Conservation (phyloP, 2,113 vertebrate species). For the Microcebus jonahi region DNA sequence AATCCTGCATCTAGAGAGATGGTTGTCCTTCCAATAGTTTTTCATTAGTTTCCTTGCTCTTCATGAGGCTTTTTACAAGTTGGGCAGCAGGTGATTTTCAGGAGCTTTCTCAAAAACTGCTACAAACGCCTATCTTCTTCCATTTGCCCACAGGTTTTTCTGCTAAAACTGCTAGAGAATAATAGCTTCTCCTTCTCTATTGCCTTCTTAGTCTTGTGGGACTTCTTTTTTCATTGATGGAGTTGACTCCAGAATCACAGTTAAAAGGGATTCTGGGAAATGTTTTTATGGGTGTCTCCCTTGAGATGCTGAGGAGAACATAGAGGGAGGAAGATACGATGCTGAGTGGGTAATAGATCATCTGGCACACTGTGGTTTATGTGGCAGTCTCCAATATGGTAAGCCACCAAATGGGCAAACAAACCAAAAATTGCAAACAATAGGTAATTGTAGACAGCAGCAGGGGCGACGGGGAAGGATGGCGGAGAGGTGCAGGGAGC, state of each 20-base stretch:
- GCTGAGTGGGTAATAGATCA: not conserved
- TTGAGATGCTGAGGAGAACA: not conserved
- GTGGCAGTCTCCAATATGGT: not conserved
- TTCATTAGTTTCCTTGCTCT: slow-evolving; percentile 19
- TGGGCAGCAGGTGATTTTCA: not conserved
- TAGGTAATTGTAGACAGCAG: not conserved
- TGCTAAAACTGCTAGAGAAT: not conserved
- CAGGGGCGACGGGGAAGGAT: too few relatives aligned
- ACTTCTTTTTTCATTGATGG: not conserved
- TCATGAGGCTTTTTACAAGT: not conserved
- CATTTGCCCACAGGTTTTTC: not conserved
- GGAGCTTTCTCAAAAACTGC: not conserved
- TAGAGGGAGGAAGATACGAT: not conserved
- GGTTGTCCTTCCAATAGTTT: not conserved
- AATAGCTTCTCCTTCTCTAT: not conserved
- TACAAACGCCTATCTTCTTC: not conserved
- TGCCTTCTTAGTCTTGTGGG: not conserved
- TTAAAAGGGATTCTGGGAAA: not conserved
- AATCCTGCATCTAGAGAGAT: not conserved
- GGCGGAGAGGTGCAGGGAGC: too few relatives aligned
- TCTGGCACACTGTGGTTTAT: not conserved
- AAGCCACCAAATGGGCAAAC: not conserved
- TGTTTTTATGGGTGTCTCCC: not conserved
- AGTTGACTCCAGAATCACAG: not conserved
- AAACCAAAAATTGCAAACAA: not conserved